Base-by-base conservation (phyloP, 2,888 invertebrate species). In the Dynastes maya region DNA sequence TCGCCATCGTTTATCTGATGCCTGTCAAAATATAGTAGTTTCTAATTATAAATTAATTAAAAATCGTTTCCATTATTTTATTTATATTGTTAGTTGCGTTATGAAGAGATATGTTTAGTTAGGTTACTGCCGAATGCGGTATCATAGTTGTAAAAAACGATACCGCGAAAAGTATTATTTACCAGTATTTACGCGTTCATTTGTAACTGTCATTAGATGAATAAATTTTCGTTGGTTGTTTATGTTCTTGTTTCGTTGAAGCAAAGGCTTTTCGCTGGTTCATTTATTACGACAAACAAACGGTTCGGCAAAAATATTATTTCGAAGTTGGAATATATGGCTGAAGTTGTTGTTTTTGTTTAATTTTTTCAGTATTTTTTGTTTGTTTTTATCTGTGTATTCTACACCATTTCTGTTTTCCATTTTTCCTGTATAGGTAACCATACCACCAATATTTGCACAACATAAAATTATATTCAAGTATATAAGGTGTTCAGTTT, bases 1-100 rank as follows among this genome's bases (percentile, higher is more conserved):
- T 58, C 13, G 72, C 29, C 58, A 40, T 72, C 72, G 72, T 72
- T 72, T 58, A 72, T 72, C 72, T 72, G 72, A 72, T 55, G 72
- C 58, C 72, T 72, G 72, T 72, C 72, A 72, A 72, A 72, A 72
- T 72, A 72, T 72, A 58, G 58, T 72, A 72, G 72, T 72, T 72
- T 72, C 58, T 72, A 72, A 72, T 72, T 72, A 72, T 72, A 72
- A 58, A 72, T 72, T 72, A 72, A 72, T 72, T 72, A 72, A 72
- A 72, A 72, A 72, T 72, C 55, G 72, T 58, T 72, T 72, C 58
- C 72, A 72, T 58, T 72, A 72, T 72, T 58, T 58, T 72, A 72
- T 72, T 72, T 72, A 58, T 58, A 72, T 72, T 72, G 51, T 72
- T 58, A 8, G 58, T 58, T 72, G 49, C 45, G n/a, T 67, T 63